A percentile compares a stretch with the other conserved stretches of the same genome.
phyloP scores from a whole-genome alignment of 2,797 vertebrate species.

The Ctenopoma multispine region DNA sequence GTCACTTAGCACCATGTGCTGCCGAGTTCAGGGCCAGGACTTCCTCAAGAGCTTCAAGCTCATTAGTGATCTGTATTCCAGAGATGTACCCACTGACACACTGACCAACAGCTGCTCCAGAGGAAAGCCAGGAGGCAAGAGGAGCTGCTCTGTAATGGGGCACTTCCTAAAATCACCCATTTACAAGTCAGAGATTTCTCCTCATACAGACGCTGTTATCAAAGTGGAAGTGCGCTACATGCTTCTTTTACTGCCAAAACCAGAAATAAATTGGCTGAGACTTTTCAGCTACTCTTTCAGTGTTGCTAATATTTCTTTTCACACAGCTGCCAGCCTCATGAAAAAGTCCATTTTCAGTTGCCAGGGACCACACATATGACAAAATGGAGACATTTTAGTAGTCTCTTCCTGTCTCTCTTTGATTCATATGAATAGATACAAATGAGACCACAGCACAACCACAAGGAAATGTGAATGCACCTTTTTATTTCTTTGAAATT shows the following conservation, averaged over 20 bases:
- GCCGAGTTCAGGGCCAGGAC: constrained; percentile 63
- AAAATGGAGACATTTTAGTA: constrained; percentile 51
- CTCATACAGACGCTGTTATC: constrained; percentile 36
- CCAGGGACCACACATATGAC: constrained; percentile 72
- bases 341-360: constrained; percentile 57
- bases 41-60: constrained; percentile 66
- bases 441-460: constrained; percentile 43
- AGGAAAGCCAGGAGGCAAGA: constrained; percentile 66
- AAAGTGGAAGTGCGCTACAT: constrained; percentile 39
- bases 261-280: constrained; percentile 62
- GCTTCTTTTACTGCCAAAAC: constrained; percentile 51
- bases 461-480: constrained; percentile 51
- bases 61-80: constrained; percentile 68
- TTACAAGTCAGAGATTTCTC: constrained; percentile 57
- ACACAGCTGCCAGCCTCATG: constrained; percentile 67
- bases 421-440: constrained; percentile 60
- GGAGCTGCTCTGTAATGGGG: constrained; percentile 46
- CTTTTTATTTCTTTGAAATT: constrained; percentile 50
- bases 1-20: constrained; percentile 55
- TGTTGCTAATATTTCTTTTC: constrained; percentile 66
- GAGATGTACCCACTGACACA: constrained; percentile 72
- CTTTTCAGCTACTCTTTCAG: constrained; percentile 61
- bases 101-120: constrained; percentile 79
- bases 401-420: constrained; percentile 69
- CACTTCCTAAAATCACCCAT: constrained; percentile 66